Evolutionary conservation across 2,797 vertebrate genomes (phyloP), one percentile per base, ranked within the genome.

Genomic region (Staurois parvus): DNA sequence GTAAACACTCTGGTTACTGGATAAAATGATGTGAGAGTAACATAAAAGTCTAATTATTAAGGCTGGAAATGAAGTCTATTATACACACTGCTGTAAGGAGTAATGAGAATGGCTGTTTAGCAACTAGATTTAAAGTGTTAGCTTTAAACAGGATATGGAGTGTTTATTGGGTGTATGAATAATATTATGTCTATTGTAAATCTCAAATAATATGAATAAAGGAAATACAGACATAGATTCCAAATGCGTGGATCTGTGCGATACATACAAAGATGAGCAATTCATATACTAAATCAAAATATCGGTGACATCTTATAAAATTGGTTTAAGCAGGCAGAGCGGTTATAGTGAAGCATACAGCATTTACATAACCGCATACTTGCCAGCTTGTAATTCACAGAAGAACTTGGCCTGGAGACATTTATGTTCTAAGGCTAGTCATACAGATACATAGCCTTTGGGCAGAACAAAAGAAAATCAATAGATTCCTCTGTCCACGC

Each of bases 131-230:
- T 84, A 28, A 70, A 34, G 11, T 79, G 40, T 52, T 17, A 45
- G 42, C 62, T 68, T 85, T 85, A 85, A 74, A 80, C 69, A 74
- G 84, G 70, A 74, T 52, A 34, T 67, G 66, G n/a, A 34, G 70
- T 85, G 69, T 85, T 85, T 85, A 74, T 28, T 64, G 45, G 10
- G 73, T 74, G 37, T 34, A 68, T 67, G 70, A 67, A 66, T 72
- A 79, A 45, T 84, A 75, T 59, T 72, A 68, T 52, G 40, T 67
- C 70, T 75, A 74, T 37, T 74, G 17, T 5, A 62, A 28, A 72
- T 45, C 79, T 32, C 19, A 74, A 2, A 45, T 32, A 66, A 73
- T 75, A 68, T 68, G 28, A 32, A 74, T 74, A 74, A 79, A 67
- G n/a, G 40, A 72, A 28, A 67, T 62, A 15, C 48, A 30, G 77